Percentiles rank a stretch among this genome's conserved stretches.
These are phyloP conservation scores for Sacculina carcini DNA, from an alignment of 2,888 invertebrate genomes.

Conservation along the genomic window DNA sequence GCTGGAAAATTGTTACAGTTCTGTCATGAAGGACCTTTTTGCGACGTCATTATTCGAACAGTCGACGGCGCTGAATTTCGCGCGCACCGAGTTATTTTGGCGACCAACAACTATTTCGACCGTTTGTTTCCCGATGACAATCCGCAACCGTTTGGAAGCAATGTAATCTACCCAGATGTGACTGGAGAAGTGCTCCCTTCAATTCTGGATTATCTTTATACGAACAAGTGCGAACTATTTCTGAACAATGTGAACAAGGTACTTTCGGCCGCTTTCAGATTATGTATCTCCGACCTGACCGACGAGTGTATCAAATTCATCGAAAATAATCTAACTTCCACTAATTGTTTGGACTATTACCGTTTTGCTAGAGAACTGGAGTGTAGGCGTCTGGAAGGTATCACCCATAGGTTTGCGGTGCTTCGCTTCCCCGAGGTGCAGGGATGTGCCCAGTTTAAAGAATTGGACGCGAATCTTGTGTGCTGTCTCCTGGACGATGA, in stretches of 20 bases:
- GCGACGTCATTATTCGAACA: conserved; percentile 40
- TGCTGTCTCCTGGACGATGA: conserved; percentile 37
- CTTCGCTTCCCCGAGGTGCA: not conserved
- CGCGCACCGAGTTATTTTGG: conserved; percentile 40
- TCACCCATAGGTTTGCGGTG: not conserved
- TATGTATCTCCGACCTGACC: no score
- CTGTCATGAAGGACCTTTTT: conserved; percentile 21
- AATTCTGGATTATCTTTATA: conserved; percentile 47
- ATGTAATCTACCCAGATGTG: conserved; percentile 28
- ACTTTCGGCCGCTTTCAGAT: no score
- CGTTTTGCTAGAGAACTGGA: conserved; percentile 41
- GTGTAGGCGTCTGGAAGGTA: conserved; percentile 34
- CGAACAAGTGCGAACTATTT: conserved; percentile 35
- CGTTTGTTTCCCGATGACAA: conserved; percentile 43
- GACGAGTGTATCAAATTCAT: conserved; percentile 41
- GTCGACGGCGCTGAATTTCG: conserved; percentile 32
- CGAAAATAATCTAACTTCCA: conserved; percentile 30
- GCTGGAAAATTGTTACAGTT: no score
- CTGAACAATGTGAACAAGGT: conserved; percentile 39
- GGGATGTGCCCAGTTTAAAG: conserved; percentile 28
- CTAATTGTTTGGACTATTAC: conserved; percentile 42
- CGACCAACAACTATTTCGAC: conserved; percentile 43
- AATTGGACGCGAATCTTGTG: conserved; percentile 32
- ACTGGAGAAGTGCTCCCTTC: conserved; percentile 27
- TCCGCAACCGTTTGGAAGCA: conserved; percentile 35